Conservation (phyloP, 2,797 vertebrate species). For the Silurus aristotelis region DNA sequence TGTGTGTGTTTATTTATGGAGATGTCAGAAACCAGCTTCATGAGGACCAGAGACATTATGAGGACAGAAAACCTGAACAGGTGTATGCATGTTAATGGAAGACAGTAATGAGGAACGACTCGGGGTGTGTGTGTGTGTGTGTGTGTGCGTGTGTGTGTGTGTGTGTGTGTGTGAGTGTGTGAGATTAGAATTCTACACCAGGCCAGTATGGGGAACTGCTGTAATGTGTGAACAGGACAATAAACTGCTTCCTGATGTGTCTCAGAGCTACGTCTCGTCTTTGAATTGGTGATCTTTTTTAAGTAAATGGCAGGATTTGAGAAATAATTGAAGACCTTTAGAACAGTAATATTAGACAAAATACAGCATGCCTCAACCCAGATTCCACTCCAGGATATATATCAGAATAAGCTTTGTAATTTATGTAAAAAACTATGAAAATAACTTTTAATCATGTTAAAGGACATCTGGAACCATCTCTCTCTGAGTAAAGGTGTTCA, state of each 20-base stretch:
- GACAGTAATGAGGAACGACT: neutral
- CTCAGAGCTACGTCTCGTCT: too few species aligned
- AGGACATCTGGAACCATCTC: too few species aligned
- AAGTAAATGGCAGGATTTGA: too few species aligned
- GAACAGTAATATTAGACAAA: too few species aligned
- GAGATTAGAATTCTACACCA: constrained; percentile 35
- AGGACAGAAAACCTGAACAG: constrained; percentile 19
- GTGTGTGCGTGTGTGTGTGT: neutral
- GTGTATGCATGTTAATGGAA: neutral
- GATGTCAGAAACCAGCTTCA: neutral
- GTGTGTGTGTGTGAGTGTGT: constrained; percentile 2
- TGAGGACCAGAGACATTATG: constrained; percentile 2
- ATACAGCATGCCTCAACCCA: too few species aligned
- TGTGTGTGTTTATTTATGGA: neutral
- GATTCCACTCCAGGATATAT: too few species aligned
- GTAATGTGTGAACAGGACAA: constrained; percentile 30
- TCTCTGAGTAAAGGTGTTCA: too few species aligned
- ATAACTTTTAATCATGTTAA: too few species aligned
- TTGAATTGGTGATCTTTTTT: too few species aligned
- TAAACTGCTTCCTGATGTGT: constrained; percentile 16
- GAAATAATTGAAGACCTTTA: too few species aligned
- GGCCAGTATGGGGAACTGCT: constrained; percentile 4
- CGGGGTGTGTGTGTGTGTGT: constrained; percentile 5
- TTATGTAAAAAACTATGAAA: too few species aligned
- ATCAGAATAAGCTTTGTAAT: too few species aligned